phyloP scores from a whole-genome alignment of 2,113 vertebrate genomes.

The Toxotes jaculatrix region DNA sequence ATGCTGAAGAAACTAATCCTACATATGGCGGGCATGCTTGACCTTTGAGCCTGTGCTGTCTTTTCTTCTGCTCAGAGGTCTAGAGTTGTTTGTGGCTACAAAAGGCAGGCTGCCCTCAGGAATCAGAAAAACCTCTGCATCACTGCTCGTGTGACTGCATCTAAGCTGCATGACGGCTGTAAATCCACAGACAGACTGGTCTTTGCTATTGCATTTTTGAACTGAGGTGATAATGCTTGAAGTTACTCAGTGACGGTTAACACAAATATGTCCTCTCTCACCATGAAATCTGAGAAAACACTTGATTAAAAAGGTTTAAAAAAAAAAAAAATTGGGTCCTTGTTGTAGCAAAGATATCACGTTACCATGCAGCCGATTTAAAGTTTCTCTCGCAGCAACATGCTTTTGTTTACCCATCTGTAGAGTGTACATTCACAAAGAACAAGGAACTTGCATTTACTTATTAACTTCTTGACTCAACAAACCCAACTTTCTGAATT shows the following conservation, averaged over 20 bases:
- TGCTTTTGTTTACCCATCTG: constrained; percentile 42
- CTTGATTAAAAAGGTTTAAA: not conserved
- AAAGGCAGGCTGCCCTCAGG: constrained; percentile 33
- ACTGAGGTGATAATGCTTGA: constrained; percentile 49
- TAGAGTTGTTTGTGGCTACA: constrained; percentile 60
- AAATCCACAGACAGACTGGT: constrained; percentile 52
- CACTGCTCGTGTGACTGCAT: constrained; percentile 27
- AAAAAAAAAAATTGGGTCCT: constrained; percentile 9
- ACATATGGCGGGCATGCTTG: constrained; percentile 31
- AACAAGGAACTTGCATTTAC: constrained; percentile 36
- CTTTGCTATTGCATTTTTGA: constrained; percentile 57
- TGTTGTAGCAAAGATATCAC: constrained; percentile 18
- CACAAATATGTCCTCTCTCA: constrained; percentile 2
- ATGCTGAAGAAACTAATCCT: constrained; percentile 46
- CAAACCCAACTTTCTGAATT: constrained; percentile 11
- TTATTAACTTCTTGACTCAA: constrained; percentile 32
- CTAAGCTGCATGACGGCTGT: constrained; percentile 19
- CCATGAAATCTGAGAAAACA: constrained; percentile 1
- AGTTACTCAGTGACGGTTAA: constrained; percentile 45
- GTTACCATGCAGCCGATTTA: constrained; percentile 28
- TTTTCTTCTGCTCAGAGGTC: constrained; percentile 46
- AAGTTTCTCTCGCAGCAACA: constrained; percentile 42
- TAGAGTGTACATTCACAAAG: constrained; percentile 45
- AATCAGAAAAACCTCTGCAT: constrained; percentile 47
- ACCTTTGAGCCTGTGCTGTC: constrained; percentile 24